phyloP scores from a whole-genome alignment of 1,140 invertebrate species.

The Drosophila subobscura region DNA sequence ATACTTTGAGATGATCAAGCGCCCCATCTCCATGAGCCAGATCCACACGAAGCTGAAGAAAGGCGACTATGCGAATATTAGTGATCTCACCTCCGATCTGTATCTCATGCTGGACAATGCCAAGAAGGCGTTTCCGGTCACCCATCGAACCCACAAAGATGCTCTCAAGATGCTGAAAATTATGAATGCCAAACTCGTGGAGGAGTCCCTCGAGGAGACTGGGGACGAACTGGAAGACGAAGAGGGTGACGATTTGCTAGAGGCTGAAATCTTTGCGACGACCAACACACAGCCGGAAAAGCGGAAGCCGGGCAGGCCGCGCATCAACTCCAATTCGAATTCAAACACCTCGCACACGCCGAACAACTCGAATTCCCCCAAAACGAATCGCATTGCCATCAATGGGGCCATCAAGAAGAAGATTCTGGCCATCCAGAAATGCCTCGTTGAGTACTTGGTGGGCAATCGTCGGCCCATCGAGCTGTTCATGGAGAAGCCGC shows the following conservation, averaged over 20 bases:
- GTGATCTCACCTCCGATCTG: constrained; percentile 96
- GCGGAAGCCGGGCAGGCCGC: constrained; percentile 79
- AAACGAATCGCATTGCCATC: constrained; percentile 75
- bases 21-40: constrained; percentile 96
- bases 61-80: constrained; percentile 93
- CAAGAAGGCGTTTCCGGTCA: constrained; percentile 94
- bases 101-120: constrained; percentile 99
- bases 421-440: constrained; percentile 89
- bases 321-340: constrained; percentile 84
- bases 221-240: constrained; percentile 73
- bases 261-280: constrained; percentile 45
- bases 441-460: constrained; percentile 89
- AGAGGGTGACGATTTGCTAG: constrained; percentile 43
- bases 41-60: constrained; percentile 95
- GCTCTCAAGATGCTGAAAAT: constrained; percentile 85
- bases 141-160: constrained; percentile 93
- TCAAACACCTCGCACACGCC: constrained; percentile 84
- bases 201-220: constrained; percentile 76
- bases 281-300: constrained; percentile 59
- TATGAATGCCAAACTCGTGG: constrained; percentile 80
- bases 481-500: constrained; percentile 98
- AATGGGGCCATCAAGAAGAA: constrained; percentile 87
- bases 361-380: constrained; percentile 64
- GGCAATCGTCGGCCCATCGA: constrained; percentile 94
- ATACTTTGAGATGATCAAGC: constrained; percentile 98